These are phyloP conservation scores for Schrankia costaestrigalis DNA, from an alignment of 2,888 invertebrate species.

Conservation along the genomic window DNA sequence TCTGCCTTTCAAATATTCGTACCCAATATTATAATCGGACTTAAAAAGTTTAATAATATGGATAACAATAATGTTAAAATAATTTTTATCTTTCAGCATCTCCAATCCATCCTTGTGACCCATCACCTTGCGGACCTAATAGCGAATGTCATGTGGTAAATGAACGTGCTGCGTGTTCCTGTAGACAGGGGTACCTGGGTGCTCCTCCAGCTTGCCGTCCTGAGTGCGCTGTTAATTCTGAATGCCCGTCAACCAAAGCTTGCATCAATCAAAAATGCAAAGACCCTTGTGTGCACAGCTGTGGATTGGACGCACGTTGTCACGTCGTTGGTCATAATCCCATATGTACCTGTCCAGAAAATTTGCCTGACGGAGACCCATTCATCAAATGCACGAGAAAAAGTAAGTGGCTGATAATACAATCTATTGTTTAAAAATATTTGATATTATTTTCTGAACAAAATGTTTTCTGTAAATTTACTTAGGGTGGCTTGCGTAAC, in stretches of 20 bases:
- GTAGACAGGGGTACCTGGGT: constrained; percentile 84
- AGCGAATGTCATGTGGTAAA: constrained; percentile 86
- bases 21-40: background rate
- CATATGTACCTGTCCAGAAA: constrained; percentile 86
- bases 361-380: constrained; percentile 87
- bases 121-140: constrained; percentile 88
- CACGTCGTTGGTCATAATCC: constrained; percentile 90
- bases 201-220: constrained; percentile 88
- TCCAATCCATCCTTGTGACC: constrained; percentile 83
- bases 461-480: too few species aligned
- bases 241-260: constrained; percentile 86
- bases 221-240: constrained; percentile 88
- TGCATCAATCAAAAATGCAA: constrained; percentile 88
- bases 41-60: background rate
- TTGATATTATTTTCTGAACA: too few species aligned
- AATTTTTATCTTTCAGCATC: constrained; percentile 27
- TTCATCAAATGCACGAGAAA: constrained; percentile 84
- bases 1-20: too few species aligned
- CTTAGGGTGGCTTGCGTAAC: too few species aligned
- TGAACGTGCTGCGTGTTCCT: constrained; percentile 87
- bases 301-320: constrained; percentile 88
- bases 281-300: constrained; percentile 88
- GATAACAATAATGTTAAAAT: background rate
- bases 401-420: constrained; percentile 56
- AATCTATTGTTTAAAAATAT: too few species aligned